Conservation (phyloP, 2,797 vertebrate genomes). For the Psittacula echo region DNA sequence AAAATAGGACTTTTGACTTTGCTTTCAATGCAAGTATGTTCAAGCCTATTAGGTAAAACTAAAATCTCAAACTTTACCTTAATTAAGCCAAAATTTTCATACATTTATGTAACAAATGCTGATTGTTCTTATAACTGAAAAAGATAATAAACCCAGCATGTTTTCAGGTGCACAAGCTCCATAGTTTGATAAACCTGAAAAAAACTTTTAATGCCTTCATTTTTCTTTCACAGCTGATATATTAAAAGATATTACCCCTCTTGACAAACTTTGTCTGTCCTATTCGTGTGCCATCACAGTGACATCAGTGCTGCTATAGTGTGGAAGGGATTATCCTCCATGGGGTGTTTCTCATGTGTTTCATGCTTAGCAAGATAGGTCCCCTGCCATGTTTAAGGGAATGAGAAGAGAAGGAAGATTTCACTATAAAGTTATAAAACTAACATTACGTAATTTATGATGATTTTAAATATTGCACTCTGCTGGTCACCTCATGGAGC, state of each 20-base stretch:
- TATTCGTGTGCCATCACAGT: background rate
- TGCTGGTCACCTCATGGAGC: background rate
- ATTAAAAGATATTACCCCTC: background rate
- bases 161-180: background rate
- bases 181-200: background rate
- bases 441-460: background rate
- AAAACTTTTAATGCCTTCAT: background rate
- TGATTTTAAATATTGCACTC: background rate
- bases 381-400: background rate
- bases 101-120: slow-evolving; percentile 3
- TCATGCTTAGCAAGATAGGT: background rate
- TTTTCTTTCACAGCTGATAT: background rate
- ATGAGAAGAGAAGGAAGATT: background rate
- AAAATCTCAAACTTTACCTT: slow-evolving; percentile 1
- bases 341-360: background rate
- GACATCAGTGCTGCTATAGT: background rate
- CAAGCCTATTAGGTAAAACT: slow-evolving; percentile 20
- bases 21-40: background rate
- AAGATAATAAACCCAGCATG: fast-evolving
- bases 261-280: background rate
- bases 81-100: slow-evolving; percentile 11
- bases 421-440: background rate
- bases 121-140: background rate
- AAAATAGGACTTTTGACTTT: slow-evolving; percentile 39
- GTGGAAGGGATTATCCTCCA: background rate